Percentiles rank a stretch among this genome's conserved stretches.
Evolutionary conservation across 2,113 vertebrate genomes (phyloP).

Genomic region (Petrocephalus zakoni): DNA sequence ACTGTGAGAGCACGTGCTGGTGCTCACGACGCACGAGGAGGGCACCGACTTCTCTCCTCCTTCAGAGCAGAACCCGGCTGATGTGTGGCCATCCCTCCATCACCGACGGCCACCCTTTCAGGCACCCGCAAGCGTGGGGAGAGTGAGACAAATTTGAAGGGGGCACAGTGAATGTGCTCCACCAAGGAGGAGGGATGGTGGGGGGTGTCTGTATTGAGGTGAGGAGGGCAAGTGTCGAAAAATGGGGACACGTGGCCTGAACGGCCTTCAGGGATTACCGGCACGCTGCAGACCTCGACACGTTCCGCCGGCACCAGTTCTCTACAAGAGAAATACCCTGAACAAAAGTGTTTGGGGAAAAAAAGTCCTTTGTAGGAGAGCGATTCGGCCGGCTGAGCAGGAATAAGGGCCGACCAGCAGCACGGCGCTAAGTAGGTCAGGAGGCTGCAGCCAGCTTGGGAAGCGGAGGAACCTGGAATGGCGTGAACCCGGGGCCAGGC

Average conservation of each 20-base stretch:
- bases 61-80: not conserved
- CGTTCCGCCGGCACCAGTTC: not conserved
- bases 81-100: not conserved
- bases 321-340: not conserved
- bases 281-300: not conserved
- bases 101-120: not conserved
- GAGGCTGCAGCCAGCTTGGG: not conserved
- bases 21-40: slow-evolving; percentile 26
- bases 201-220: not conserved
- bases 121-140: not conserved
- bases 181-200: not conserved
- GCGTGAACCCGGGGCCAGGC: not conserved
- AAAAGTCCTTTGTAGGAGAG: not conserved
- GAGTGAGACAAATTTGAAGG: not conserved
- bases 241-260: not conserved
- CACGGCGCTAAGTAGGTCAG: not conserved
- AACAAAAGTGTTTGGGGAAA: not conserved
- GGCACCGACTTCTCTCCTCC: not conserved
- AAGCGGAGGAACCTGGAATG: not conserved
- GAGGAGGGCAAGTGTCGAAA: not conserved
- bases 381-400: not conserved
- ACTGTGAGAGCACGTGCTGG: slow-evolving; percentile 9
- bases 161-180: not conserved
- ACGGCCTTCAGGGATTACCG: not conserved
- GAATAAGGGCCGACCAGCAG: not conserved